A percentile compares a stretch with the other conserved stretches of the same genome.
These are phyloP conservation scores for Ormyrus thymus DNA, from an alignment of 2,888 invertebrate species.

Conservation along the genomic window DNA sequence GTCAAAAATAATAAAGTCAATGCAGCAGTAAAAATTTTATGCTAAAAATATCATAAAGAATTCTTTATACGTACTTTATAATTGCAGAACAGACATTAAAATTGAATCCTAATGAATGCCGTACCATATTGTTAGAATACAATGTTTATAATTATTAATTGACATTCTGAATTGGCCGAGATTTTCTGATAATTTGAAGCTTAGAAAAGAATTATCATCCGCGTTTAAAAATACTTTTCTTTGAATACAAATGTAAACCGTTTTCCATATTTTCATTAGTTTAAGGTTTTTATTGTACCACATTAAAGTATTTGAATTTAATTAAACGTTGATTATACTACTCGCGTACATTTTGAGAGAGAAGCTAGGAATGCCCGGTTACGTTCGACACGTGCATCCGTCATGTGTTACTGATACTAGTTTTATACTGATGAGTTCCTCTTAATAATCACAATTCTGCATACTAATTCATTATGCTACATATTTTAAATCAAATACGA, in stretches of 20 bases:
- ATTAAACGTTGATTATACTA: no score
- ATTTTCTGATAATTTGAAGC: no score
- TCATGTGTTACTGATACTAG: neutral
- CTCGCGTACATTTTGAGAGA: no score
- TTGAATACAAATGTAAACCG: no score
- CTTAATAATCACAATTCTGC: slow-evolving; percentile 4
- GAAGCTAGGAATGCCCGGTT: neutral
- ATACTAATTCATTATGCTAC: slow-evolving; percentile 1
- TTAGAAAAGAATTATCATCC: no score
- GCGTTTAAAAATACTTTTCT: no score
- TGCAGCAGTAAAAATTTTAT: neutral
- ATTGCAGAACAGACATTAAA: slow-evolving; percentile 7
- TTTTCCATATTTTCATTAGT: no score
- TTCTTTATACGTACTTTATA: neutral
- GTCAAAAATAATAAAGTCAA: slow-evolving; percentile 9
- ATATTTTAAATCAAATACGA: neutral
- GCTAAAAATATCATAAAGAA: slow-evolving; percentile 6
- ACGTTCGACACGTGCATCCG: slow-evolving; percentile 4
- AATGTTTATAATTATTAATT: no score
- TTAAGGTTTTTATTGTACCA: no score
- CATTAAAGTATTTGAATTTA: neutral
- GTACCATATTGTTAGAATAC: no score
- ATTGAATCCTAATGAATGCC: neutral
- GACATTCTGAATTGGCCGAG: no score
- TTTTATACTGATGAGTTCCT: slow-evolving; percentile 14